Conservation (phyloP, 2,113 vertebrate genomes). For the Xiphias gladius region DNA sequence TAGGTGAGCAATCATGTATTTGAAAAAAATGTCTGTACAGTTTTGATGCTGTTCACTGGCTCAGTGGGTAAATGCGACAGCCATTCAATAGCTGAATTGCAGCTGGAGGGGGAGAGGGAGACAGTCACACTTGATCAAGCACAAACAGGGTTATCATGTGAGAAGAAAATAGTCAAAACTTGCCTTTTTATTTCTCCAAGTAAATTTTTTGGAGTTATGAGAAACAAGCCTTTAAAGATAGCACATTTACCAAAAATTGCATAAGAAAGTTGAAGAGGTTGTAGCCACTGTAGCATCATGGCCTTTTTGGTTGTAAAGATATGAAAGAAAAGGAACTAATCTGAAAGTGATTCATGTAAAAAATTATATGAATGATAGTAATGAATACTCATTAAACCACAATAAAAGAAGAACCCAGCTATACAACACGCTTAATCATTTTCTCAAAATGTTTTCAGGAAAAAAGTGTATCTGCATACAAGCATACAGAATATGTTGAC, state of each 20-base stretch:
- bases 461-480: no score
- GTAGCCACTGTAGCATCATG: neutral
- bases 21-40: constrained; percentile 12
- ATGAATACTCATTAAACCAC: neutral
- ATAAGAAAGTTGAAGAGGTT: neutral
- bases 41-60: constrained; percentile 55
- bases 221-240: neutral
- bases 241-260: neutral
- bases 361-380: neutral
- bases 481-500: no score
- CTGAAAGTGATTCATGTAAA: neutral
- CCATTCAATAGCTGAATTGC: constrained; percentile 52
- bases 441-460: neutral
- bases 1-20: constrained; percentile 40
- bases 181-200: constrained; percentile 18
- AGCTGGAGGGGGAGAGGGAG: constrained; percentile 20
- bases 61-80: constrained; percentile 54
- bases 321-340: neutral
- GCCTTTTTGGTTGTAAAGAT: neutral
- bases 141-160: constrained; percentile 46
- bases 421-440: neutral
- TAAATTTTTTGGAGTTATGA: constrained; percentile 18
- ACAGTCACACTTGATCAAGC: constrained; percentile 44
- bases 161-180: constrained; percentile 21
- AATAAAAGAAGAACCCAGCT: neutral